phyloP scores from a whole-genome alignment of 2,797 vertebrate species.

The Characodon lateralis region DNA sequence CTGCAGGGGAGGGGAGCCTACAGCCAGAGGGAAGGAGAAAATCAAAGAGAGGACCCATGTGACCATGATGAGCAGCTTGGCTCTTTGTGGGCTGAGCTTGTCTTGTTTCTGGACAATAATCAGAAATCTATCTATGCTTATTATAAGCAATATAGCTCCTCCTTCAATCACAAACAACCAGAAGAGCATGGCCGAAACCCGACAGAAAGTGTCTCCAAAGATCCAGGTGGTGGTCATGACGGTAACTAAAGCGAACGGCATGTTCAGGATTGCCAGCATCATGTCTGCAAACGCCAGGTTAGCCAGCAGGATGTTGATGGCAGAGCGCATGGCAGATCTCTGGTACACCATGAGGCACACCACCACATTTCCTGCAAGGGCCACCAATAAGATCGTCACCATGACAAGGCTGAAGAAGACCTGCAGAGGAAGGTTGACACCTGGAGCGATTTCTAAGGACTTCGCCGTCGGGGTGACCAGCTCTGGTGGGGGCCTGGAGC shows the following conservation, averaged over 20 bases:
- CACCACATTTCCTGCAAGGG: conserved; percentile 93
- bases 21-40: conserved; percentile 89
- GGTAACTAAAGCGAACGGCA: conserved; percentile 94
- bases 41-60: conserved; percentile 91
- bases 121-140: conserved; percentile 96
- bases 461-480: conserved; percentile 64
- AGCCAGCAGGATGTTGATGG: conserved; percentile 97
- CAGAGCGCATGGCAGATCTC: conserved; percentile 96
- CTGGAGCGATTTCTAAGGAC: conserved; percentile 71
- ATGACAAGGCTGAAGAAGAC: conserved; percentile 90
- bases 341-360: conserved; percentile 99
- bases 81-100: conserved; percentile 91
- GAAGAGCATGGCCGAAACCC: conserved; percentile 94
- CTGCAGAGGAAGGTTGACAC: conserved; percentile 88
- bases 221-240: conserved; percentile 91
- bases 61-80: conserved; percentile 91
- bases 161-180: conserved; percentile 96
- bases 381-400: conserved; percentile 88
- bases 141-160: conserved; percentile 94
- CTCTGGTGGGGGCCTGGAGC: conserved; percentile 43
- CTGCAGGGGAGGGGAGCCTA: conserved; percentile 89
- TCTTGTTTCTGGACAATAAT: conserved; percentile 98
- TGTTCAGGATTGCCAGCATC: conserved; percentile 93
- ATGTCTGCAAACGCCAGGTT: conserved; percentile 97
- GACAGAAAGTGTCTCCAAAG: conserved; percentile 91